Base-by-base conservation (phyloP, 92 coral and sea anemone genomes). In the Porites lobata region DNA sequence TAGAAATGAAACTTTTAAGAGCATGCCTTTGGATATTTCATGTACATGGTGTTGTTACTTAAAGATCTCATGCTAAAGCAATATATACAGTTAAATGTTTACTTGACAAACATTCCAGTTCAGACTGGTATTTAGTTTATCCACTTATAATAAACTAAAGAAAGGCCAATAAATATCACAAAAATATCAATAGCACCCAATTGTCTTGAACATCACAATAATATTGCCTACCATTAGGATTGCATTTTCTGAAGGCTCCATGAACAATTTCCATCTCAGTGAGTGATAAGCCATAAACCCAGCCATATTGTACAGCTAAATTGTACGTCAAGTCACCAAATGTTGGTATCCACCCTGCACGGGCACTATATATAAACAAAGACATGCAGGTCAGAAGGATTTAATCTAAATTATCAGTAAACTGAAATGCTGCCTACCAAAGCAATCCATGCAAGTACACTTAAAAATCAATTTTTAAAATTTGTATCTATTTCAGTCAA, bases 261-360 rank as follows among this genome's bases (percentile, higher is more conserved):
- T 97, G 99, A 14, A 97, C 99, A 76, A 97, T 97, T 88, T 97
- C 99, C 99, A 97, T 97, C 82, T 97, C 99, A 72, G 99, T 97
- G 22, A 97, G 88, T 38, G 99, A 97, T 67, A 97, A 88, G 26
- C 99, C 99, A 78, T 95, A 95, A 11, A 97, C 96, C 99, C 99
- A 97, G 20, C 99, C 99, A 89, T 97, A 97, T 21, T 92, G 98
- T 8, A 86, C 98, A 12, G 99, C 98, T 69, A 97, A 90, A 72
- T 97, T 94, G 70, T 97, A 94, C 1, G 99, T 97, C 65, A 97
- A 89, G 78, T 97, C 99, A 29, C 98, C 96, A 95, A 97, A 97
- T 38, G 98, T 92, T 73, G 99, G 99, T 19, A 94, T 90, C 99
- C 99, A 97, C 7, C 99, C 99, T 66, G 99, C 95, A 20, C 99